phyloP scores from a whole-genome alignment of 2,797 vertebrate genomes.

The Rhabdomys pumilio region DNA sequence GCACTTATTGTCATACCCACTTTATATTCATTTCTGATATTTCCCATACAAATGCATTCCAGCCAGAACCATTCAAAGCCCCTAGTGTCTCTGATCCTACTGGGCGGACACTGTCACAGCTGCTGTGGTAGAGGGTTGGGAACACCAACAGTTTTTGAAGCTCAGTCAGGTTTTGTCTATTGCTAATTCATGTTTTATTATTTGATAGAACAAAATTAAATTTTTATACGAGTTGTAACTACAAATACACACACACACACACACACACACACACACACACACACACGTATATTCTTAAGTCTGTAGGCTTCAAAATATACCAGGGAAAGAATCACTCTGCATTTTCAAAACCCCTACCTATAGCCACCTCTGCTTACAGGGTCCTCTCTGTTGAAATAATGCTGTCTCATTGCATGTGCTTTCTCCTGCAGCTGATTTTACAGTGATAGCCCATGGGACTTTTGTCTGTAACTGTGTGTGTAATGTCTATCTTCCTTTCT shows the following conservation, averaged over 20 bases:
- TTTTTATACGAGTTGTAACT: constrained; percentile 79
- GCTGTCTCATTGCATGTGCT: constrained; percentile 1
- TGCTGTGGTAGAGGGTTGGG: neutral
- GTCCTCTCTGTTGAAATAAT: neutral
- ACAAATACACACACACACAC: constrained; percentile 53
- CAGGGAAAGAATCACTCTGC: neutral
- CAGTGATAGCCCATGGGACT: neutral
- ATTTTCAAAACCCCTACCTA: neutral
- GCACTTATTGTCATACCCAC: neutral
- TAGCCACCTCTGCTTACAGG: neutral
- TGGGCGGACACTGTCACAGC: constrained; percentile 67
- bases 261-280: neutral
- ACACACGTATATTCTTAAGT: neutral
- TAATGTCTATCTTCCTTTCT: neutral
- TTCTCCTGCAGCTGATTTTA: neutral
- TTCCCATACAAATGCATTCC: constrained; percentile 41
- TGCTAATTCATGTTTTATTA: constrained; percentile 63
- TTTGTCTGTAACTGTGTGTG: neutral
- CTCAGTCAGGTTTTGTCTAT: constrained; percentile 34
- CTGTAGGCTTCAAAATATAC: constrained; percentile 22
- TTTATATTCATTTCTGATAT: constrained; percentile 72
- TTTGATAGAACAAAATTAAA: constrained; percentile 78
- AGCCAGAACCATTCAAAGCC: constrained; percentile 9
- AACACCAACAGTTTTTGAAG: neutral
- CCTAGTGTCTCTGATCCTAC: constrained; percentile 41